These are phyloP conservation scores for Ganaspis sp. DNA, from an alignment of 1,140 invertebrate genomes.

Conservation along the genomic window DNA sequence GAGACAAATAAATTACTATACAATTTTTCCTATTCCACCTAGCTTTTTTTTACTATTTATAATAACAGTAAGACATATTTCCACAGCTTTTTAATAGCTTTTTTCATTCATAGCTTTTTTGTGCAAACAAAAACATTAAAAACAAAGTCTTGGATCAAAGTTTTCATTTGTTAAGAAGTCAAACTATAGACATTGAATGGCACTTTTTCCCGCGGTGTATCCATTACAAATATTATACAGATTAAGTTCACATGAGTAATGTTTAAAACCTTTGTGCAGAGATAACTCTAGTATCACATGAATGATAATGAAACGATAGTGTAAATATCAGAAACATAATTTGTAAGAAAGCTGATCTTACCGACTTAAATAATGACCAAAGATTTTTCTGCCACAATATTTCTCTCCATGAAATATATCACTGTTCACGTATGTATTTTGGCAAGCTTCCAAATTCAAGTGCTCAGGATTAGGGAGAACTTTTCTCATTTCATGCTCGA, in stretches of 20 bases:
- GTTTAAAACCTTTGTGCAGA: neutral
- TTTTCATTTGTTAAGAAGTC: neutral
- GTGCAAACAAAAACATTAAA: too few species aligned
- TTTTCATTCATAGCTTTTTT: too few species aligned
- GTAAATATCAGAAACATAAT: neutral
- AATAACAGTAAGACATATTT: too few species aligned
- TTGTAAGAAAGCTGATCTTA: neutral
- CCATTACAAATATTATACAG: constrained; percentile 8
- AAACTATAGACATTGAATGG: neutral
- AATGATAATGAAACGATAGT: neutral
- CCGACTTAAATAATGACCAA: neutral
- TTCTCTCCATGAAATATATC: neutral
- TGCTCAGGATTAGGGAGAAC: neutral
- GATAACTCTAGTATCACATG: neutral
- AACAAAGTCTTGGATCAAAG: too few species aligned
- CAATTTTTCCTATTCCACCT: too few species aligned
- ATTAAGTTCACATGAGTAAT: neutral
- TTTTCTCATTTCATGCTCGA: constrained; percentile 13
- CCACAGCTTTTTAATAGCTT: too few species aligned
- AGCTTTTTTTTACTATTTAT: too few species aligned
- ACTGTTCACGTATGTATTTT: neutral
- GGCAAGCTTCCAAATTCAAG: neutral
- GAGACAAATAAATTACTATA: too few species aligned
- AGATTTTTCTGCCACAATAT: neutral
- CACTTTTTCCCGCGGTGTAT: neutral